Conservation (phyloP, 2,797 vertebrate species). For the Enteromius treurensis region DNA sequence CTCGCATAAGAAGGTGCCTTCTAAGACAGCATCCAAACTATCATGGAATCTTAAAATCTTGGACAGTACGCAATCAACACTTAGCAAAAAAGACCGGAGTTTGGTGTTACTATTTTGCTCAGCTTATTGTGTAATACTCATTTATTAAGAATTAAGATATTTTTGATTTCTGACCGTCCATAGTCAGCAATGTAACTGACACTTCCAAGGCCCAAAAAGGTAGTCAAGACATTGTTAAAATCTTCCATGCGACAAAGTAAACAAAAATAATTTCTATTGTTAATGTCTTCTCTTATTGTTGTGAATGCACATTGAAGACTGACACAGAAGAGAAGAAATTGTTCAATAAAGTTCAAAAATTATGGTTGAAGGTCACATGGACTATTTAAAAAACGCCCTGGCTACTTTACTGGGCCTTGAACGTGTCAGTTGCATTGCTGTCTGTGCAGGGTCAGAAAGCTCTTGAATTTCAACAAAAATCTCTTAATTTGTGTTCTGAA, state of each 20-base stretch:
- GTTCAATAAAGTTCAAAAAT: too few species aligned
- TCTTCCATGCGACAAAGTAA: background rate
- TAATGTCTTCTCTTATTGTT: too few species aligned
- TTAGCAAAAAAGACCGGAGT: background rate
- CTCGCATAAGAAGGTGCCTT: background rate
- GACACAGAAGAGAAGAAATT: too few species aligned
- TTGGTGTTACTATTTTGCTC: background rate
- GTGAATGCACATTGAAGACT: too few species aligned
- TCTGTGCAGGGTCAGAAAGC: background rate
- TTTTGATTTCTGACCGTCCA: background rate
- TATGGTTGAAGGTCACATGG: too few species aligned
- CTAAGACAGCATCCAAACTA: background rate
- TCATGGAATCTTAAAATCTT: background rate
- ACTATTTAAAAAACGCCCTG: too few species aligned
- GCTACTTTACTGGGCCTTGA: background rate
- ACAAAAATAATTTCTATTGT: too few species aligned
- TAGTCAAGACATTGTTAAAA: background rate
- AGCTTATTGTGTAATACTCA: background rate
- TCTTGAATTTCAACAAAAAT: background rate
- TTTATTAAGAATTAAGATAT: background rate
- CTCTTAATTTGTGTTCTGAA: background rate
- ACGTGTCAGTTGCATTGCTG: background rate
- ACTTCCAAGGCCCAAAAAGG: background rate
- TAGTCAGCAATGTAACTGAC: background rate
- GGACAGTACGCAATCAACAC: background rate